A percentile compares a stretch with the other conserved stretches of the same genome.
These are phyloP conservation scores for Macrostomum lignano DNA, from an alignment of 1,140 invertebrate species.

Conservation along the genomic window DNA sequence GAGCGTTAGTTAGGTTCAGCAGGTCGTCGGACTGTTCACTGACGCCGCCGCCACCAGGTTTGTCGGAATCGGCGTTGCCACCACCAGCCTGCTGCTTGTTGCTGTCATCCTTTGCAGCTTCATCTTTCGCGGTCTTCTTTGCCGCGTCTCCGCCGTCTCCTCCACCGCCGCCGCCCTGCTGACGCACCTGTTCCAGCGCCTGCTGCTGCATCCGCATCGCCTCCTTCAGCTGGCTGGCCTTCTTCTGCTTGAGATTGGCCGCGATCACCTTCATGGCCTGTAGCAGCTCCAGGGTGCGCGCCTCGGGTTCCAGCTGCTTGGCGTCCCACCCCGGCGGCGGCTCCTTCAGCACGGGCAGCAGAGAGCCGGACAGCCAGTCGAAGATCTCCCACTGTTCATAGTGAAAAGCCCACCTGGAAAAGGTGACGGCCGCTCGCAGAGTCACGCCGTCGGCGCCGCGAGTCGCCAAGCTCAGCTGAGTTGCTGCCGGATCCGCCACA, in stretches of 20 bases:
- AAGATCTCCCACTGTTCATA: constrained; percentile 25
- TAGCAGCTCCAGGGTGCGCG: constrained; percentile 17
- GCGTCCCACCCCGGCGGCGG: constrained; percentile 6
- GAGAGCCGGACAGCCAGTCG: constrained; percentile 14
- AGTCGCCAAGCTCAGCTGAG: no score
- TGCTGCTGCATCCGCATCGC: constrained; percentile 6
- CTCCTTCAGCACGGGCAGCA: constrained; percentile 14
- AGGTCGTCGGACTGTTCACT: background rate
- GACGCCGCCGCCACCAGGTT: background rate
- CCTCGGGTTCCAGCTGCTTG: constrained; percentile 10
- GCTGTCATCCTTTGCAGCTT: no score
- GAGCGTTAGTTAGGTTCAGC: no score
- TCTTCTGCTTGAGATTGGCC: constrained; percentile 10
- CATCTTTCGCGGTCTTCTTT: constrained; percentile 5
- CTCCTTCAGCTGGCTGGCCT: constrained; percentile 6
- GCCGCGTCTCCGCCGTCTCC: constrained; percentile 7
- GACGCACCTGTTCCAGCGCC: background rate
- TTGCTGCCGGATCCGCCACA: no score
- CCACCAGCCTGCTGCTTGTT: no score
- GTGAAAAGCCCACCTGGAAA: constrained; percentile 21
- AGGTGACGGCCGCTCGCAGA: constrained; percentile 15
- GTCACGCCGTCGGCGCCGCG: constrained; percentile 18
- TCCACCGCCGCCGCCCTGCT: constrained; percentile 4
- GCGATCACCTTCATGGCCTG: constrained; percentile 14
- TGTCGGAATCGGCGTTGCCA: background rate